Conservation (phyloP, 2,113 vertebrate genomes). For the Platichthys flesus region DNA sequence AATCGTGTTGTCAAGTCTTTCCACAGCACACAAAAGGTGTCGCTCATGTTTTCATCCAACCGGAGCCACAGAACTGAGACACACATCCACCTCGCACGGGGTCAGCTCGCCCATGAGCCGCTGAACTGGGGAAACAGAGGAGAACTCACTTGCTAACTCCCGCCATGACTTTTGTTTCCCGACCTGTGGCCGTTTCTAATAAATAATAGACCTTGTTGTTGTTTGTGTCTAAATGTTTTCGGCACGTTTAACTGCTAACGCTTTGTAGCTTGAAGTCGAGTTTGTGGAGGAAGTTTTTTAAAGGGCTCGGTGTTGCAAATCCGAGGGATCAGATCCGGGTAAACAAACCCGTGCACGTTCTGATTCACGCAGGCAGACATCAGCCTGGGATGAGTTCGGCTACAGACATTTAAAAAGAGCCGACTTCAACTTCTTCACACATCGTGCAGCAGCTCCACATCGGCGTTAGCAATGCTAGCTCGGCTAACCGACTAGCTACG, state of each 20-base stretch:
- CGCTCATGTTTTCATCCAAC: neutral
- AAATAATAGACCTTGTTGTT: too few species aligned
- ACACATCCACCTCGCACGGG: neutral
- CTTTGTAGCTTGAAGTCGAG: conserved; percentile 3
- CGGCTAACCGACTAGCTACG: conserved; percentile 32
- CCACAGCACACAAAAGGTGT: too few species aligned
- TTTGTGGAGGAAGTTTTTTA: conserved; percentile 22
- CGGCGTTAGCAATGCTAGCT: conserved; percentile 60
- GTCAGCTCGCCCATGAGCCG: neutral
- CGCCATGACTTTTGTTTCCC: too few species aligned
- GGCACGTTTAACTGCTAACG: conserved; percentile 4
- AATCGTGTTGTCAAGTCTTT: neutral
- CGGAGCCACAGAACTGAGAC: neutral
- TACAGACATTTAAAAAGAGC: neutral
- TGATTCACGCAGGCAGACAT: neutral
- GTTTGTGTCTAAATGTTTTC: neutral
- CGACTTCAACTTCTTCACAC: conserved; percentile 25
- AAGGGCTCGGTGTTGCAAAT: neutral
- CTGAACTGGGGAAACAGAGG: neutral
- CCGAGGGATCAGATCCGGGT: neutral
- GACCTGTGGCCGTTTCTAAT: too few species aligned
- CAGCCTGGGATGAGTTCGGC: neutral
- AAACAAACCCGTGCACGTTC: neutral
- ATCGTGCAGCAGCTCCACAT: conserved; percentile 18
- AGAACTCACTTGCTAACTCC: neutral